A percentile compares a stretch with the other conserved stretches of the same genome.
Conservation (phyloP, 2,113 vertebrate genomes). For the Ranitomeya variabilis region DNA sequence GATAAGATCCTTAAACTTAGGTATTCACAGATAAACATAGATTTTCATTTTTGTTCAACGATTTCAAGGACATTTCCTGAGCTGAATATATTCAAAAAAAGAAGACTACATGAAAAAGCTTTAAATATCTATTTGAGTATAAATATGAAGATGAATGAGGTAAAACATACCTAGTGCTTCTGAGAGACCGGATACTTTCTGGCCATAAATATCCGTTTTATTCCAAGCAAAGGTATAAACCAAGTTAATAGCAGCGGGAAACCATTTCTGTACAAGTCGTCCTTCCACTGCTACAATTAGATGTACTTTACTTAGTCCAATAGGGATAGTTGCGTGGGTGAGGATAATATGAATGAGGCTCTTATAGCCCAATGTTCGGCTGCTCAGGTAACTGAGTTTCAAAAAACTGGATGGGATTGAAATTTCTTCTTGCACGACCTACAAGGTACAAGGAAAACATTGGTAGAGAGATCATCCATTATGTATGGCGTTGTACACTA, state of each 20-base stretch:
- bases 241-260: slow-evolving; percentile 88
- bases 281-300: slow-evolving; percentile 90
- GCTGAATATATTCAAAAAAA: not conserved
- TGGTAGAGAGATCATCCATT: not conserved
- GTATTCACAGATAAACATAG: not conserved
- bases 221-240: slow-evolving; percentile 94
- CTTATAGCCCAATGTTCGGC: slow-evolving; percentile 90
- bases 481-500: not conserved
- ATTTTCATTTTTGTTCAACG: not conserved
- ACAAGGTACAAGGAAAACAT: slow-evolving; percentile 56
- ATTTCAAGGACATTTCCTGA: not conserved
- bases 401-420: slow-evolving; percentile 89
- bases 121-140: not conserved
- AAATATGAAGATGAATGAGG: not conserved
- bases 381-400: slow-evolving; percentile 93
- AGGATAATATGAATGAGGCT: slow-evolving; percentile 89
- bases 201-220: slow-evolving; percentile 96
- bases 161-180: slow-evolving; percentile 84
- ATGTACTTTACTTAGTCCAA: slow-evolving; percentile 90
- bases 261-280: slow-evolving; percentile 90
- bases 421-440: slow-evolving; percentile 96
- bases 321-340: slow-evolving; percentile 81
- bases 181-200: slow-evolving; percentile 91
- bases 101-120: not conserved
- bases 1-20: not conserved